phyloP scores from a whole-genome alignment of 2,888 invertebrate genomes.

The Drymonia ruficornis region DNA sequence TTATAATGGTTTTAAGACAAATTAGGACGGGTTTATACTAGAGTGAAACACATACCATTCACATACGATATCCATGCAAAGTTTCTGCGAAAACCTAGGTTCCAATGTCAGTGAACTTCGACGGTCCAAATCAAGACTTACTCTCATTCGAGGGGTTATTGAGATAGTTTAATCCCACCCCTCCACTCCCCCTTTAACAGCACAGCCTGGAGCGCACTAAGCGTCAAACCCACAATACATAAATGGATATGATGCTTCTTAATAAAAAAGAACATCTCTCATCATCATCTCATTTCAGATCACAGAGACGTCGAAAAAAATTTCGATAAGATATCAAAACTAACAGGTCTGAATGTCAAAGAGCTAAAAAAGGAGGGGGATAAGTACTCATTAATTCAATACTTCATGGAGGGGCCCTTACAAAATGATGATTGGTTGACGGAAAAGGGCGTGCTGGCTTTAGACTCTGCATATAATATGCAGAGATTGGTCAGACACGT shows the following conservation, averaged over 20 bases:
- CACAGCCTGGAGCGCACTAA: too few relatives aligned
- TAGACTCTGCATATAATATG: conserved; percentile 60
- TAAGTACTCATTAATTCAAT: conserved; percentile 60
- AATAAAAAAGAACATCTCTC: not conserved
- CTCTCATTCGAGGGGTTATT: too few relatives aligned
- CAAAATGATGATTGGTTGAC: conserved; percentile 57
- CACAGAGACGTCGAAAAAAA: conserved; percentile 55
- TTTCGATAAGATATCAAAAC: conserved; percentile 59
- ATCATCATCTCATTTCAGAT: conserved; percentile 64
- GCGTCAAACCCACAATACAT: not conserved
- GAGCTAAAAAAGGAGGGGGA: conserved; percentile 61
- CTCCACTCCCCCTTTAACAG: too few relatives aligned
- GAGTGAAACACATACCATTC: too few relatives aligned
- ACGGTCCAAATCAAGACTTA: too few relatives aligned
- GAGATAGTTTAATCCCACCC: too few relatives aligned
- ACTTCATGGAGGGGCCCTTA: conserved; percentile 62
- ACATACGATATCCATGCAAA: too few relatives aligned
- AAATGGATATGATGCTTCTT: not conserved
- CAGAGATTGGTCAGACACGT: conserved; percentile 61
- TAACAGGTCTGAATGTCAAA: conserved; percentile 66
- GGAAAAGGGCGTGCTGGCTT: conserved; percentile 52
- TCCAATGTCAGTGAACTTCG: too few relatives aligned
- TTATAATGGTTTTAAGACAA: not conserved
- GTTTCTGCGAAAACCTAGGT: too few relatives aligned
- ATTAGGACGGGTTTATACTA: not conserved